These are phyloP conservation scores for Allobates femoralis DNA, from an alignment of 2,797 vertebrate genomes.

Conservation along the genomic window DNA sequence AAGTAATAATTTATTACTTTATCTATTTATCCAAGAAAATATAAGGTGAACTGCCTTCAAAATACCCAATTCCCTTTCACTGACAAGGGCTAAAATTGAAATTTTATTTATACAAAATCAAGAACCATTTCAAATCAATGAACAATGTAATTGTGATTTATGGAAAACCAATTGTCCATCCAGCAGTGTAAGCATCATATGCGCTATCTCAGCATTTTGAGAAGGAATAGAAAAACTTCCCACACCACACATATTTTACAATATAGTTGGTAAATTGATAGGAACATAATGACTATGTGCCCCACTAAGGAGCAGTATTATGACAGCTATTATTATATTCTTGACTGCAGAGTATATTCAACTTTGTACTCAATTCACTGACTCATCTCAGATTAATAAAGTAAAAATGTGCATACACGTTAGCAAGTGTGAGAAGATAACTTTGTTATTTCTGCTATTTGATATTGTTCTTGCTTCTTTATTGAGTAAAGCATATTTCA, in stretches of 20 bases:
- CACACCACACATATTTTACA: neutral
- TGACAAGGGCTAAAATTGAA: conserved; percentile 5
- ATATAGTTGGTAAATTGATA: neutral
- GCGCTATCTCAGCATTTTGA: neutral
- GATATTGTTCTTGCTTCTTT: neutral
- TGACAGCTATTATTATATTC: neutral
- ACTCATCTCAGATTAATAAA: neutral
- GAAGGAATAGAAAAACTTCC: neutral
- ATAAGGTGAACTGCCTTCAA: neutral
- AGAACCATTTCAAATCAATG: conserved; percentile 9
- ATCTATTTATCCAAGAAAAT: neutral
- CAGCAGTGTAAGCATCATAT: conserved; percentile 4
- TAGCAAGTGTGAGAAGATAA: neutral
- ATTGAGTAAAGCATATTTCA: neutral
- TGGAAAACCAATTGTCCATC: conserved; percentile 3
- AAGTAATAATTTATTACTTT: neutral
- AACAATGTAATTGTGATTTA: conserved; percentile 33
- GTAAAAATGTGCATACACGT: neutral
- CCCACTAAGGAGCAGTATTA: neutral
- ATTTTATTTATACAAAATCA: conserved; percentile 20
- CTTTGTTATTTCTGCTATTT: neutral
- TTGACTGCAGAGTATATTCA: neutral
- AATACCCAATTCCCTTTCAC: neutral
- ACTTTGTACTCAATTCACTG: neutral
- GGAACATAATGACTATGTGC: conserved; percentile 3